phyloP scores from a whole-genome alignment of 2,113 vertebrate species.

The Electrona antarctica region DNA sequence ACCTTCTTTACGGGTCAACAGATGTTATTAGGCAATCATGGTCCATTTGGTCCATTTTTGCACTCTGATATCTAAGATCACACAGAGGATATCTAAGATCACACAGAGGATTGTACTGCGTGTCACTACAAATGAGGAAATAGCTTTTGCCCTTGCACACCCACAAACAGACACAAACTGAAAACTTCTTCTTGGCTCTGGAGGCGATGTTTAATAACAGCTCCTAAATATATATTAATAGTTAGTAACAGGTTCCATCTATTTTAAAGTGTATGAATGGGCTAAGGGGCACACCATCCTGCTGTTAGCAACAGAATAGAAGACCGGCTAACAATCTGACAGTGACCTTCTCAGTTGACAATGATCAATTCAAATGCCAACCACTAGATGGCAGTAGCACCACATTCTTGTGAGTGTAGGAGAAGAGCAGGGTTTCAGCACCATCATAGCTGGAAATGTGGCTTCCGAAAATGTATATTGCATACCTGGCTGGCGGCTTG shows the following conservation, averaged over 20 bases:
- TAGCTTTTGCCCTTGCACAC: constrained; percentile 23
- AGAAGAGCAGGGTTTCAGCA: constrained; percentile 15
- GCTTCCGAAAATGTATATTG: constrained; percentile 41
- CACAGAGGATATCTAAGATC: too few relatives aligned
- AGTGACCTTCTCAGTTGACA: constrained; percentile 56
- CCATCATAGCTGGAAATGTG: constrained; percentile 14
- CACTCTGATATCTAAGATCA: too few relatives aligned
- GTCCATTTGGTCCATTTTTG: too few relatives aligned
- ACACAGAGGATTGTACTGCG: too few relatives aligned
- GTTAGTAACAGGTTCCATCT: constrained; percentile 3
- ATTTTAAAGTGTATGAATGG: neutral
- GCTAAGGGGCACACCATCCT: neutral
- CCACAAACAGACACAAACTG: constrained; percentile 20
- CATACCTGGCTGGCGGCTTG: neutral
- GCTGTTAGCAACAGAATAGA: constrained; percentile 25
- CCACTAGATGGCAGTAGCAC: constrained; percentile 79
- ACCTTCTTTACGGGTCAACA: too few relatives aligned
- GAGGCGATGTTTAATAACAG: neutral
- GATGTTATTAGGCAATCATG: too few relatives aligned
- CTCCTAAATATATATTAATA: neutral
- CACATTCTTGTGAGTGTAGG: constrained; percentile 52
- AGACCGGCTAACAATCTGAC: constrained; percentile 45
- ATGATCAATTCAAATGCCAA: constrained; percentile 49
- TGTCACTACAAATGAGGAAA: constrained; percentile 12
- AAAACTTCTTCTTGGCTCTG: neutral